A percentile compares a stretch with the other conserved stretches of the same genome.
Evolutionary conservation across 2,113 vertebrate genomes (phyloP).

Genomic region (Todiramphus saurophagus): DNA sequence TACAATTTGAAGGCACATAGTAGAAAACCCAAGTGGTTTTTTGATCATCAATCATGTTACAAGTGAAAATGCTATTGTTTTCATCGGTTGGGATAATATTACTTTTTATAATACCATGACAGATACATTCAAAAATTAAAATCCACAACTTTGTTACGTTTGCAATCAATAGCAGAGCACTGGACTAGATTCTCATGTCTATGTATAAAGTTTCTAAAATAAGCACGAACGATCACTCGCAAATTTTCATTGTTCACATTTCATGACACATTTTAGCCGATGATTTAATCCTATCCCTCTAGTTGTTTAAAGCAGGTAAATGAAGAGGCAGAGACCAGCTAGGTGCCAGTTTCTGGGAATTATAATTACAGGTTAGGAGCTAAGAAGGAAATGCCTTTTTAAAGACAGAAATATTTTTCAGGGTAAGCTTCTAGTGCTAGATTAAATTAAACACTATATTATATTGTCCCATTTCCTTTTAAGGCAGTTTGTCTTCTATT

Average conservation of each 20-base stretch:
- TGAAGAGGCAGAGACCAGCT: not conserved
- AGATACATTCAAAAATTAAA: not conserved
- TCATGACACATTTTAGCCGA: not conserved
- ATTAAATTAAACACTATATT: not conserved
- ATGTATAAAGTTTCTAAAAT: not conserved
- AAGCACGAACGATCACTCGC: not conserved
- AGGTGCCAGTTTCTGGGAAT: constrained; percentile 26
- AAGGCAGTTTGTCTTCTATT: not conserved
- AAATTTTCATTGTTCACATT: constrained; percentile 2
- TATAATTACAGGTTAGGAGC: not conserved
- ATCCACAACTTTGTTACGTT: not conserved
- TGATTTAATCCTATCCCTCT: constrained; percentile 8
- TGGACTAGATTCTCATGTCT: not conserved
- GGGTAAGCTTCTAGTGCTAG: not conserved
- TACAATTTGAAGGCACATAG: not conserved
- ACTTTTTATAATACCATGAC: not conserved
- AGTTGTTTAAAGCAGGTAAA: not conserved
- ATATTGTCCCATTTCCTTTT: not conserved
- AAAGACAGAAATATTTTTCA: constrained; percentile 16
- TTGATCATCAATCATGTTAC: not conserved
- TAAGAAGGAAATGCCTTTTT: not conserved
- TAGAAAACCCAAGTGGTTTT: not conserved
- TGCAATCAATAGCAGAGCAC: not conserved
- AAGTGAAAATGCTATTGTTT: not conserved
- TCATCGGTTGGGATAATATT: not conserved